phyloP scores from a whole-genome alignment of 2,113 vertebrate genomes.

The Penelope pileata region DNA sequence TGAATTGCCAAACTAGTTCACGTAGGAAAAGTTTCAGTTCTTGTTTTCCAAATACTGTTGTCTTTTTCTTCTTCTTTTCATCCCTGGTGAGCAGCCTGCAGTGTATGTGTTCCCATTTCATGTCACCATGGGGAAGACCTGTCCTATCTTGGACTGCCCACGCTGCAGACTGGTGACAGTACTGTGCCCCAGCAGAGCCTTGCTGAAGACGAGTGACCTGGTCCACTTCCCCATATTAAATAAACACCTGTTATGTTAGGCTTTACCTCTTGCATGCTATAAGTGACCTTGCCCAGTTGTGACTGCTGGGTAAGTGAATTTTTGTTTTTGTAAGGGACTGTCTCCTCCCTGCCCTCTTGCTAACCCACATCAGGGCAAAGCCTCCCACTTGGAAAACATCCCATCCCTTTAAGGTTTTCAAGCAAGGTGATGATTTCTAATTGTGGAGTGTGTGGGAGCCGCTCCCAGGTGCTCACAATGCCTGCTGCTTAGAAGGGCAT shows the following conservation, averaged over 20 bases:
- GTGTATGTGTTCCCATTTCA: not conserved
- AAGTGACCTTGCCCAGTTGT: not conserved
- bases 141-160: not conserved
- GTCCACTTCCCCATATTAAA: not conserved
- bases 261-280: not conserved
- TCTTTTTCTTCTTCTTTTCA: not conserved
- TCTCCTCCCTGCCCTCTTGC: conserved; percentile 15
- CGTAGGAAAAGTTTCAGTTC: not conserved
- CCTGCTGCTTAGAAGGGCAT: not conserved
- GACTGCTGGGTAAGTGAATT: conserved; percentile 36
- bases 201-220: not conserved
- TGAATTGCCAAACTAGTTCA: not conserved
- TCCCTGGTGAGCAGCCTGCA: not conserved
- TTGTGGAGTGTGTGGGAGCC: not conserved
- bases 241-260: not conserved
- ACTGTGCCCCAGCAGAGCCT: not conserved
- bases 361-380: conserved; percentile 53
- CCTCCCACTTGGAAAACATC: conserved; percentile 46
- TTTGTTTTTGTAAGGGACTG: not conserved
- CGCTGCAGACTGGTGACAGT: not conserved
- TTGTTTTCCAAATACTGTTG: not conserved
- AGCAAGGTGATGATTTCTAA: not conserved
- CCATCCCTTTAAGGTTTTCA: conserved; percentile 17
- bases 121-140: not conserved
- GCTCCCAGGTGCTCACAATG: not conserved